Evolutionary conservation across 1,140 invertebrate genomes (phyloP), one percentile per base, ranked within the genome.

Genomic region (Cotesia vestalis): DNA sequence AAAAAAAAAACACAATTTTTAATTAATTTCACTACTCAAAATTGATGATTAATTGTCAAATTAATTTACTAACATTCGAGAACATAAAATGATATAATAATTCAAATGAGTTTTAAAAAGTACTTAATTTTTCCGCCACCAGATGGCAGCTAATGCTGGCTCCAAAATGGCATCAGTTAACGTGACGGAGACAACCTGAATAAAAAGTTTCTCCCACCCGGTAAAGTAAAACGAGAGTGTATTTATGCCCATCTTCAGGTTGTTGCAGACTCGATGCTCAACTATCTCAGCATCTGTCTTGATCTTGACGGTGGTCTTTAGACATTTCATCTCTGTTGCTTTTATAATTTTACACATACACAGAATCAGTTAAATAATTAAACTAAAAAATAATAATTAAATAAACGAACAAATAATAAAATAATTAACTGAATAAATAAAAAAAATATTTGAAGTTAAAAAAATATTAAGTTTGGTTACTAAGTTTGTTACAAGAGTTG

Each of bases 241-340:
- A 27, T 27, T 27, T 27, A 27, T 27, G 27, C 27, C 27, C 27
- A 27, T 27, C 27, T 27, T 27, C 27, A 52, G 1, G 51, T 52
- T 14, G 53, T 57, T n/a, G 11, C 53, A 57, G 6, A 14, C n/a
- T 57, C 53, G 53, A 57, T 57, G 53, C 53, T 57, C 53, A 57
- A 4, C 53, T 17, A 20, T 64, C 62, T 64, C 62, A 36, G 62
- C 62, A 64, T 64, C 62, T 64, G 62, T 51, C 62, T 64, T 64
- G 62, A 64, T 20, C 40, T 46, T 46, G 40, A 46, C 40, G 40
- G 40, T 46, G 62, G 38, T 64, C 62, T 36, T 34, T 64, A 14
- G 38, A 40, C 38, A 38, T n/a, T 20, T 64, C 62, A 12, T 40
- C 53, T 20, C n/a, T 57, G n/a, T 14, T 61, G 59, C 40, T 46